Evolutionary conservation across 2,113 vertebrate species (phyloP), one percentile per base, ranked within the genome.

Genomic region (Upupa epops): DNA sequence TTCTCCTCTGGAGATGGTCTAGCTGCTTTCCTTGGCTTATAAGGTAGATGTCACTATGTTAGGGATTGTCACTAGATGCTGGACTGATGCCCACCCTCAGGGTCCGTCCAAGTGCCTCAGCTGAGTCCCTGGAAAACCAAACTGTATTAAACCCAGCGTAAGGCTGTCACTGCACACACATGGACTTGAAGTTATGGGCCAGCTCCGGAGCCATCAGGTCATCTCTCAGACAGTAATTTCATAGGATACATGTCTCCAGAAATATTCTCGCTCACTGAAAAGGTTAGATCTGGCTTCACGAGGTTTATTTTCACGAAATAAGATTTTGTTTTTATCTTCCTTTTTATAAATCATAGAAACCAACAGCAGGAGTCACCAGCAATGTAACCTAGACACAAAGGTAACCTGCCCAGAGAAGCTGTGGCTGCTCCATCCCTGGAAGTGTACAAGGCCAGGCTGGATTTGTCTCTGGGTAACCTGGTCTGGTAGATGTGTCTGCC

Each of bases 251-350:
- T 51, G 71, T 88, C 56, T 63, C 60, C 75, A 83, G 26, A n/a
- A 82, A 56, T 3, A 10, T 21, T 85, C 26, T 20, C 32, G 28
- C 55, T 87, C 74, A 55, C 34, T 91, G 66, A 34, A 66, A 76
- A 89, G 64, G 52, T 84, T 59, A 92, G 56, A 83, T 0, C 1
- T 17, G 15, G 49, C 51, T 94, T 88, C 52, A 52, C 37, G 34
- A 55, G 82, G 77, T 71, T 80, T 66, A 80, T 86, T 88, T 83
- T 74, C 55, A 80, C 9, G 10, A 88, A 91, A 88, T 16, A 5
- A 66, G 68, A 73, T 32, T 79, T 78, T n/a, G n/a, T 32, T 73
- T 87, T 84, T 63, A 69, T 26, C 46, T 17, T 65, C 28, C 59
- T 75, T 82, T 75, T 60, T n/a, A 71, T 45, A 89, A 66, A 83